Evolutionary conservation across 2,113 vertebrate species (phyloP).

Genomic region (Phylloscopus whistleri): DNA sequence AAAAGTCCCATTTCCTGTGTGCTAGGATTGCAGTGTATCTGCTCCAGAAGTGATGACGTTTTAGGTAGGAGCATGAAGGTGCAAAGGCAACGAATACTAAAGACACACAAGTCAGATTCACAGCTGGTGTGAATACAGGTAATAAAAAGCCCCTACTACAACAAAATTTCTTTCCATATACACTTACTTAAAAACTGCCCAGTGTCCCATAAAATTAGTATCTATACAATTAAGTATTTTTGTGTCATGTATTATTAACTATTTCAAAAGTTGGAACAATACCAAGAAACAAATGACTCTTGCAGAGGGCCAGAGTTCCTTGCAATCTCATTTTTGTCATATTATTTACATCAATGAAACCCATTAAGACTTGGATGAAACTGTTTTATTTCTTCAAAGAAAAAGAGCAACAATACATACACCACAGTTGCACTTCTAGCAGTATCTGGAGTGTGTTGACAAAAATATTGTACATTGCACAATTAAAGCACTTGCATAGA

Average conservation of each 20-base stretch:
- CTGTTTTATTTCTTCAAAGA: background rate
- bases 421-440: background rate
- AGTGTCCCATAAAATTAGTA: background rate
- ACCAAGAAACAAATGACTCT: background rate
- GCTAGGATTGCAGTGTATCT: background rate
- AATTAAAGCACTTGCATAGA: background rate
- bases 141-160: background rate
- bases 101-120: background rate
- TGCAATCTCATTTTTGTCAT: background rate
- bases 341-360: background rate
- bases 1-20: background rate
- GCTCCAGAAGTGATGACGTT: background rate
- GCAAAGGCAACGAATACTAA: background rate
- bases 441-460: background rate
- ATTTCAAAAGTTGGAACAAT: background rate
- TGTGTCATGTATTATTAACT: background rate
- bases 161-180: background rate
- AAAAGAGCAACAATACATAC: background rate
- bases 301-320: background rate
- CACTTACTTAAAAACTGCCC: background rate
- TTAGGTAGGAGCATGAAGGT: background rate
- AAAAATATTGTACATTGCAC: background rate
- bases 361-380: background rate
- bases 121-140: background rate
- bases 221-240: background rate